phyloP scores from a whole-genome alignment of 2,113 vertebrate species.

The Paedocypris sp. region DNA sequence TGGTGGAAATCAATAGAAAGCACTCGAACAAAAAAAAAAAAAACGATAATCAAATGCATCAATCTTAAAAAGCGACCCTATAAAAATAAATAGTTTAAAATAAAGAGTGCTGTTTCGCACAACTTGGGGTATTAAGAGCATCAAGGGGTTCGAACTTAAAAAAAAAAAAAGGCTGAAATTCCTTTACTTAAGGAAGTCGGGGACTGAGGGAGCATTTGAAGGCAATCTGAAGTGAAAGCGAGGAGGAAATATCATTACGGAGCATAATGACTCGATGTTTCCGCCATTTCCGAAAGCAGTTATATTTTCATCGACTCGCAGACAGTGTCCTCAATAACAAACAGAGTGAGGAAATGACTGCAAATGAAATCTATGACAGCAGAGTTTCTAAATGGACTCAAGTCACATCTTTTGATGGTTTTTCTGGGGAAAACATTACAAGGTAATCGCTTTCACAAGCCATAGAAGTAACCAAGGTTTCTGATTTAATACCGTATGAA shows the following conservation, averaged over 20 bases:
- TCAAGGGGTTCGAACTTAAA: background rate
- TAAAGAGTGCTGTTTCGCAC: background rate
- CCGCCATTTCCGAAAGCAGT: slow-evolving; percentile 19
- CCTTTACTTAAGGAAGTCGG: slow-evolving; percentile 9
- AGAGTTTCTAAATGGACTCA: slow-evolving; percentile 13
- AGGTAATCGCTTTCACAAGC: background rate
- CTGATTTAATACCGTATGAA: background rate
- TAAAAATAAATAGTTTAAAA: background rate
- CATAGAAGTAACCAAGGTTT: background rate
- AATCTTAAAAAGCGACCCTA: background rate
- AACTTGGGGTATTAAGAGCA: background rate
- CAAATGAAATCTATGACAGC: slow-evolving; percentile 10
- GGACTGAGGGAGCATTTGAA: slow-evolving; percentile 3
- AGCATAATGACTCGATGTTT: slow-evolving; percentile 23
- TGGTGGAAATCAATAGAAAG: too few species aligned
- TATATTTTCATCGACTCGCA: slow-evolving; percentile 18
- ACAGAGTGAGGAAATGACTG: slow-evolving; percentile 23
- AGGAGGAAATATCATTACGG: slow-evolving; percentile 24
- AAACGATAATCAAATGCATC: background rate
- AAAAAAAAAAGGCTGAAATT: slow-evolving; percentile 6
- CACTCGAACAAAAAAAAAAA: too few species aligned
- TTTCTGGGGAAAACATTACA: background rate
- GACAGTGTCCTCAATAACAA: slow-evolving; percentile 36
- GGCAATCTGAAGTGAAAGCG: slow-evolving; percentile 23
- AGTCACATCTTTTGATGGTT: background rate